A percentile compares a stretch with the other conserved stretches of the same genome.
Conservation (phyloP, 2,797 vertebrate genomes). For the Balearica regulorum region DNA sequence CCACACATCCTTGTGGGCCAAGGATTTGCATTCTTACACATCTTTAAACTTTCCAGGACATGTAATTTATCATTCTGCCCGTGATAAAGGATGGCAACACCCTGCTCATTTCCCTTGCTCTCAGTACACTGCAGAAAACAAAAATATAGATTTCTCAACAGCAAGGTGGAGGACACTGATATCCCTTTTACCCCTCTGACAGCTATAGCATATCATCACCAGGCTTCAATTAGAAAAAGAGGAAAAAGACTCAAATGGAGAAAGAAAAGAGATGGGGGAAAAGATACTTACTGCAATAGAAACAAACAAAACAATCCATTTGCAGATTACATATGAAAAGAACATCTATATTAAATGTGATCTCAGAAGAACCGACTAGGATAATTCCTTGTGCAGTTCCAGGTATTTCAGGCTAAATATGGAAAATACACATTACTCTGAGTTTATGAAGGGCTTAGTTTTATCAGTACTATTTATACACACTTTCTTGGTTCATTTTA, state of each 20-base stretch:
- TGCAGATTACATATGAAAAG: background rate
- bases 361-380: background rate
- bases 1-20: background rate
- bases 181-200: background rate
- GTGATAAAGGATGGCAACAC: background rate
- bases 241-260: background rate
- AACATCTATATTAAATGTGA: background rate
- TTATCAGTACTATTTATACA: background rate
- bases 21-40: background rate
- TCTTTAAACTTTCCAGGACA: background rate
- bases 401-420: background rate
- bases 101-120: background rate
- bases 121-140: background rate
- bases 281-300: background rate
- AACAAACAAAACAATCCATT: background rate
- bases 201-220: background rate
- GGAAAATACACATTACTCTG: background rate
- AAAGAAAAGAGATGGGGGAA: background rate
- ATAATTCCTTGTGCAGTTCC: background rate
- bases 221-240: background rate
- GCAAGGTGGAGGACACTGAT: background rate
- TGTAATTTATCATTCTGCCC: background rate
- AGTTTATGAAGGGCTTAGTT: background rate
- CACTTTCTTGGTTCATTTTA: background rate
- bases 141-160: background rate